phyloP scores from a whole-genome alignment of 2,113 vertebrate species.

The Pluvianellus socialis region DNA sequence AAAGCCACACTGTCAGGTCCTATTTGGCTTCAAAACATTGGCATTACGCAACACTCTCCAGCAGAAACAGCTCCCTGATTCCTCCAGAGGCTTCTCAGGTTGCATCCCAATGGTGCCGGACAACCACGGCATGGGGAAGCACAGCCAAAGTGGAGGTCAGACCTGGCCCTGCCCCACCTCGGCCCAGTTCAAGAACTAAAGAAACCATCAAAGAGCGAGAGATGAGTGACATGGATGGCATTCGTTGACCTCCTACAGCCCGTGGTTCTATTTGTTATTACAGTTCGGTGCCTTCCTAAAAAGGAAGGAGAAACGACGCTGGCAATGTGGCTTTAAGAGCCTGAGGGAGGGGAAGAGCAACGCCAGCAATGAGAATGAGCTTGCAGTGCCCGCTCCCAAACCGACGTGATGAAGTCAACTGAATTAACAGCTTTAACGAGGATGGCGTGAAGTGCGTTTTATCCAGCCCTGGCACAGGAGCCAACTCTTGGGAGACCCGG shows the following conservation, averaged over 20 bases:
- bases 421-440: slow-evolving; percentile 32
- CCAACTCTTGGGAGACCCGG: neutral
- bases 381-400: slow-evolving; percentile 19
- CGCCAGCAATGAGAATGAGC: neutral
- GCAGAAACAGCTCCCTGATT: neutral
- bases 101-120: rapidly evolving
- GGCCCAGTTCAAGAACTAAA: neutral
- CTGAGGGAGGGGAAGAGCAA: neutral
- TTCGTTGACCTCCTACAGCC: neutral
- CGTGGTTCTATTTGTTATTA: neutral
- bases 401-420: neutral
- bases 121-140: neutral
- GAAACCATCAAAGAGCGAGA: neutral
- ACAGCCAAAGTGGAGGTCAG: neutral
- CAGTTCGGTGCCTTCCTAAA: neutral
- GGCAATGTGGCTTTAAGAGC: slow-evolving; percentile 10
- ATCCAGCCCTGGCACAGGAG: neutral
- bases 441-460: neutral
- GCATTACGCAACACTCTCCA: neutral
- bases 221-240: rapidly evolving
- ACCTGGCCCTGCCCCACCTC: neutral
- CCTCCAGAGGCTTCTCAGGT: neutral
- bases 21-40: neutral
- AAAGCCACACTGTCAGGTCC: neutral
- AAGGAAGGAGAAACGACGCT: neutral